Evolutionary conservation across 2,888 invertebrate species (phyloP).

Genomic region (Eupelmus urozonus): DNA sequence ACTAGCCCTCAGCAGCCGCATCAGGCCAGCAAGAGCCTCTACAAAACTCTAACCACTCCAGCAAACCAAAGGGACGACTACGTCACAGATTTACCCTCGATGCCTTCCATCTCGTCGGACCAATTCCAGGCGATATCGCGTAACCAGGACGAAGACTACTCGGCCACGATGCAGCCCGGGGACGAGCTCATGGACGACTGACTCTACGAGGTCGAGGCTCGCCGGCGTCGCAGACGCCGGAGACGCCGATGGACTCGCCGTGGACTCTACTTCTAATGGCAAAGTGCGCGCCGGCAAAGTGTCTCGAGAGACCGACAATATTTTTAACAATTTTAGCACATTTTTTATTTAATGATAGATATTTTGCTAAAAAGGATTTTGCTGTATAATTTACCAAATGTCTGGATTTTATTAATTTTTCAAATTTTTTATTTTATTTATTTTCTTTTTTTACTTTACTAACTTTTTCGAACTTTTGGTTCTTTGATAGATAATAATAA

Average conservation of each 20-base stretch:
- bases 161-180: conserved; percentile 36
- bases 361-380: too few relatives aligned
- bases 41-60: conserved; percentile 34
- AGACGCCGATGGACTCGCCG: not conserved
- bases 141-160: conserved; percentile 15
- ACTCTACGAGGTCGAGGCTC: conserved; percentile 52
- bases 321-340: too few relatives aligned
- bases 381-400: too few relatives aligned
- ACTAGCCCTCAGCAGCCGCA: not conserved
- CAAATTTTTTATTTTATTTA: too few relatives aligned
- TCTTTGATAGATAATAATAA: too few relatives aligned
- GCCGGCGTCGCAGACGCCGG: conserved; percentile 30
- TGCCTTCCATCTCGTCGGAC: conserved; percentile 42
- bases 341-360: too few relatives aligned
- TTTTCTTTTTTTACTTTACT: too few relatives aligned
- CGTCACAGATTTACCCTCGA: conserved; percentile 26
- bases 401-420: too few relatives aligned
- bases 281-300: too few relatives aligned
- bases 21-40: conserved; percentile 37
- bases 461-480: too few relatives aligned
- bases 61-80: conserved; percentile 14
- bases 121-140: conserved; percentile 28
- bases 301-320: too few relatives aligned
- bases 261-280: too few relatives aligned
- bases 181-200: conserved; percentile 55